Conservation (phyloP, 2,888 invertebrate genomes). For the Carcina quercana region DNA sequence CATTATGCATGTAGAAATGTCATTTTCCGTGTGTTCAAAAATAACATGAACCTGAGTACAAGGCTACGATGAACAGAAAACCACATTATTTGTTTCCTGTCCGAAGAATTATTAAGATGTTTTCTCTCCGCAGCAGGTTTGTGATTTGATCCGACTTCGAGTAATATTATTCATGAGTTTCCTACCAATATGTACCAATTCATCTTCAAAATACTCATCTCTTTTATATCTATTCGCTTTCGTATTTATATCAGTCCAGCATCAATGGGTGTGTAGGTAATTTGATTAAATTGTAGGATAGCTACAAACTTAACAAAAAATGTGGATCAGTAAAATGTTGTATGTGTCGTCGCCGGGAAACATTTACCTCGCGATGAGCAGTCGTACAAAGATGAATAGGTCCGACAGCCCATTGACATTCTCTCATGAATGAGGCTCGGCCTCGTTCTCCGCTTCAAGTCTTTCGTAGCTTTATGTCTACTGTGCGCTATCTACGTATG, state of each 20-base stretch:
- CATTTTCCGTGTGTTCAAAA: too few species aligned
- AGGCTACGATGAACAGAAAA: not conserved
- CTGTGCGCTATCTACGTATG: slow-evolving; percentile 16
- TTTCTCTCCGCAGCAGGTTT: slow-evolving; percentile 8
- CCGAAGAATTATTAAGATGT: slow-evolving; percentile 15
- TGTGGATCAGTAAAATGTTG: too few species aligned
- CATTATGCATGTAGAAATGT: too few species aligned
- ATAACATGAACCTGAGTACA: not conserved
- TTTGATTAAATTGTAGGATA: too few species aligned
- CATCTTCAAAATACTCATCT: too few species aligned
- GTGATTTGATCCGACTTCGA: slow-evolving; percentile 3
- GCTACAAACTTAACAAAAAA: too few species aligned
- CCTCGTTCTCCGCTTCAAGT: slow-evolving; percentile 55
- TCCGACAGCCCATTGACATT: slow-evolving; percentile 50
- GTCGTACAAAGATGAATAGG: slow-evolving; percentile 50
- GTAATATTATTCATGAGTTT: slow-evolving; percentile 15
- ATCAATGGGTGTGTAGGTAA: too few species aligned
- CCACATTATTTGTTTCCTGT: not conserved
- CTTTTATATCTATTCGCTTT: too few species aligned
- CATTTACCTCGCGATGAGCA: slow-evolving; percentile 24
- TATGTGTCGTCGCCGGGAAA: too few species aligned
- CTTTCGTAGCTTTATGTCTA: slow-evolving; percentile 36
- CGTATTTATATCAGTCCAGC: too few species aligned
- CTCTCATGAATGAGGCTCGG: slow-evolving; percentile 53
- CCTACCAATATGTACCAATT: not conserved